phyloP scores from a whole-genome alignment of 2,797 vertebrate genomes.

The Ambastaia sidthimunki region DNA sequence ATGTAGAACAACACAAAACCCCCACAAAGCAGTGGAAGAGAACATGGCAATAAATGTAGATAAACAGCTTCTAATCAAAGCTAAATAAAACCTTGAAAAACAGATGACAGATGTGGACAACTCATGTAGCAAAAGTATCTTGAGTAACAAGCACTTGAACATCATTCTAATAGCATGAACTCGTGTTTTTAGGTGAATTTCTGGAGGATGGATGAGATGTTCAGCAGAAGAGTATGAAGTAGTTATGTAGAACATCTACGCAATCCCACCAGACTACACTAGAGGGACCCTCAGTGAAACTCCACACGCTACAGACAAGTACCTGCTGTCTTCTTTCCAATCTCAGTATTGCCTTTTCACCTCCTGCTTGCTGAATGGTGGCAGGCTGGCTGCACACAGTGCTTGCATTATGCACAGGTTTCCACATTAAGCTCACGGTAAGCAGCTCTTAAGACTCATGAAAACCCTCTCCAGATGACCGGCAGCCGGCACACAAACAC shows the following conservation, averaged over 20 bases:
- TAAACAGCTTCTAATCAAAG: neutral
- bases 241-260: neutral
- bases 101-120: neutral
- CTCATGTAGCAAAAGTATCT: no score
- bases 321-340: neutral
- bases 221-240: no score
- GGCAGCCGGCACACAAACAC: constrained; percentile 34
- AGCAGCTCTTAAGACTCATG: constrained; percentile 24
- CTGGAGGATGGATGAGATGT: neutral
- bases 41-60: constrained; percentile 5
- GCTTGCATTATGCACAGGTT: constrained; percentile 21
- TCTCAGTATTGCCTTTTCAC: neutral
- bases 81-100: constrained; percentile 41
- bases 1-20: constrained; percentile 18
- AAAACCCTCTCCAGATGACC: constrained; percentile 35
- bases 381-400: constrained; percentile 17
- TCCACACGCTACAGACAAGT: neutral
- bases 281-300: constrained; percentile 35
- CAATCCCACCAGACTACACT: constrained; percentile 33
- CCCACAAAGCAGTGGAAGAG: neutral
- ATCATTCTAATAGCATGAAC: no score
- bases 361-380: neutral
- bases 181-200: neutral
- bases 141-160: no score
- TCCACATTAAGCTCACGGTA: constrained; percentile 12